A percentile compares a stretch with the other conserved stretches of the same genome.
Conservation (phyloP, 2,888 invertebrate genomes). For the Pandemis corylana region DNA sequence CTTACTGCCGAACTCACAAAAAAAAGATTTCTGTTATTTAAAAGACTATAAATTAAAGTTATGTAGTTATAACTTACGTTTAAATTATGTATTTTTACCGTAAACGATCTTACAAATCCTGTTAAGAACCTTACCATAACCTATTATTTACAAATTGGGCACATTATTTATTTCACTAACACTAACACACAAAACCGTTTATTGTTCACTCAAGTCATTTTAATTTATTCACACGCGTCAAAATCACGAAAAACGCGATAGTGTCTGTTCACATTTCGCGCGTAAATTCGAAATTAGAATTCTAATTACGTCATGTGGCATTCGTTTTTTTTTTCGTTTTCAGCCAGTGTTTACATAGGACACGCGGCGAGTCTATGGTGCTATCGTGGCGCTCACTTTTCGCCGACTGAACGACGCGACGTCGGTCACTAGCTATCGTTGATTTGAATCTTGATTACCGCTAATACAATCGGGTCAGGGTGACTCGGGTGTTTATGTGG, state of each 20-base stretch:
- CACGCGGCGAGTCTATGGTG: conserved; percentile 55
- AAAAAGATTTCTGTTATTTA: background rate
- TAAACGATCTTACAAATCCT: conserved; percentile 28
- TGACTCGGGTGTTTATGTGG: conserved; percentile 59
- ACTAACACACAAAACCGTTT: conserved; percentile 13
- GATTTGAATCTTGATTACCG: conserved; percentile 79
- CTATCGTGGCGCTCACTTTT: conserved; percentile 66
- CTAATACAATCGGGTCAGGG: conserved; percentile 75
- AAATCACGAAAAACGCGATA: conserved; percentile 49
- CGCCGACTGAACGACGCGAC: conserved; percentile 71
- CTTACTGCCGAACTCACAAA: background rate
- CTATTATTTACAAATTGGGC: conserved; percentile 50
- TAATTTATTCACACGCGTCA: conserved; percentile 43
- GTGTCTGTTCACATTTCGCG: conserved; percentile 56
- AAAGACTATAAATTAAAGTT: background rate
- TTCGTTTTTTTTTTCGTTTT: conserved; percentile 55
- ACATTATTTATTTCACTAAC: conserved; percentile 42
- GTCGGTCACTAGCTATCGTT: conserved; percentile 80
- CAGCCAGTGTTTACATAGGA: conserved; percentile 53
- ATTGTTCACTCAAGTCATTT: conserved; percentile 25
- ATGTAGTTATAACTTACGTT: conserved; percentile 17
- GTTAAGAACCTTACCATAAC: conserved; percentile 54
- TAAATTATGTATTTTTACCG: background rate
- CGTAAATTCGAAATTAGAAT: conserved; percentile 66
- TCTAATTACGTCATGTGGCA: conserved; percentile 55